Evolutionary conservation across 2,888 invertebrate species (phyloP).

Genomic region (Tipula helvola): DNA sequence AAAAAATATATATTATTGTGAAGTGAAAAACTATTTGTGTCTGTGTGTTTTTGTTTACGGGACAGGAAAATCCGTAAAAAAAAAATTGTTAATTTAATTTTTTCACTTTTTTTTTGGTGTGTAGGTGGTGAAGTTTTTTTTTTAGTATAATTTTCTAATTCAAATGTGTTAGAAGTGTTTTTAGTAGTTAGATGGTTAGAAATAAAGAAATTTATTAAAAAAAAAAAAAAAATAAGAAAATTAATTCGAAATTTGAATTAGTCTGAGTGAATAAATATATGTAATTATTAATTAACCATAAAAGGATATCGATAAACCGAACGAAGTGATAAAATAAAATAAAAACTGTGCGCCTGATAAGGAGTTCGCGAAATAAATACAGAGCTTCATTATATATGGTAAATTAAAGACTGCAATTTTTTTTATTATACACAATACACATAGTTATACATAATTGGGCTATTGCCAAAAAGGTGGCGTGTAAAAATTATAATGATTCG

Average conservation of each 20-base stretch:
- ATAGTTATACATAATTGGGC: background rate
- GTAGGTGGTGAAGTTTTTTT: background rate
- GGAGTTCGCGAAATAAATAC: background rate
- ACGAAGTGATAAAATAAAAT: background rate
- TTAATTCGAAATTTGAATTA: background rate
- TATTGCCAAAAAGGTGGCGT: constrained; percentile 6
- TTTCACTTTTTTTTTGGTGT: background rate
- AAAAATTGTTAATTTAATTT: background rate
- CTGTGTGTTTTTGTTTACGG: background rate
- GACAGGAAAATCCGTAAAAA: background rate
- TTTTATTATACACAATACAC: background rate
- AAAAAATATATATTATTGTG: background rate
- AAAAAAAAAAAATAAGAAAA: background rate
- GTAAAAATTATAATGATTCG: background rate
- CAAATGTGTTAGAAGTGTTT: background rate
- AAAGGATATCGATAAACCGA: background rate
- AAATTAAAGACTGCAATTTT: background rate
- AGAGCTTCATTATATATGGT: background rate
- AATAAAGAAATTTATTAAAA: background rate
- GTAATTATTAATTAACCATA: background rate
- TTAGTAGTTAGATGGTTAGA: background rate
- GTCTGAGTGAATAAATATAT: background rate
- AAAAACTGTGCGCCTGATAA: background rate
- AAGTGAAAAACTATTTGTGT: background rate
- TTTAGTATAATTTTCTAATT: constrained; percentile 4